Evolutionary conservation across 1,140 invertebrate species (phyloP).

Genomic region (Lineus longissimus): DNA sequence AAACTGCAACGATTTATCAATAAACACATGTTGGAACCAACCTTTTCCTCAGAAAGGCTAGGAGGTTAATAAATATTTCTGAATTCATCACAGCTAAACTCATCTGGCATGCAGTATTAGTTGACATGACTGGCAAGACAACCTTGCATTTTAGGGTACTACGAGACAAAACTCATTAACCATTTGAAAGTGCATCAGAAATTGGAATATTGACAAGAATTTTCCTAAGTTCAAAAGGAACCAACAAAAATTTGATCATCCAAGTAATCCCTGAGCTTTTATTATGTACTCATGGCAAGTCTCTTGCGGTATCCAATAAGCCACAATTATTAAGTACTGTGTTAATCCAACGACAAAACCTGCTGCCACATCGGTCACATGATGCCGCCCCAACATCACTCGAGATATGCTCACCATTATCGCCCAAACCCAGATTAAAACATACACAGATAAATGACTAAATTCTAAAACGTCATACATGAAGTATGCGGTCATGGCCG

Average conservation of each 20-base stretch:
- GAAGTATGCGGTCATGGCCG: conserved; percentile 69
- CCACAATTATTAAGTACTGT: conserved; percentile 63
- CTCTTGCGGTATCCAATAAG: not conserved
- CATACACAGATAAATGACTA: conserved; percentile 16
- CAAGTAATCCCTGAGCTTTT: not conserved
- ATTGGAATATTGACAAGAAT: no score
- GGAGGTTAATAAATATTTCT: no score
- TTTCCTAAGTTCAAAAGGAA: no score
- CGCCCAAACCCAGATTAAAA: conserved; percentile 62
- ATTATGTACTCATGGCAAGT: not conserved
- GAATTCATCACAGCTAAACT: no score
- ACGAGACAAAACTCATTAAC: no score
- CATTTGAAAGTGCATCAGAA: no score
- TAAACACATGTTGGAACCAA: no score
- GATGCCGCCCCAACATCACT: conserved; percentile 76
- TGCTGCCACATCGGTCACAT: conserved; percentile 76
- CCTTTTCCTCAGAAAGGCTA: no score
- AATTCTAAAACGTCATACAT: conserved; percentile 28
- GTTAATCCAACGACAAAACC: conserved; percentile 74
- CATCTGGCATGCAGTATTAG: no score
- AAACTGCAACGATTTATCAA: no score
- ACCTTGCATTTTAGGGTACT: no score
- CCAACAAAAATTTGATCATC: not conserved
- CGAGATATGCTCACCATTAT: conserved; percentile 72
- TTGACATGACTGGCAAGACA: no score